Base-by-base conservation (phyloP, 1,140 invertebrate species). In the Ceratina australensis region DNA sequence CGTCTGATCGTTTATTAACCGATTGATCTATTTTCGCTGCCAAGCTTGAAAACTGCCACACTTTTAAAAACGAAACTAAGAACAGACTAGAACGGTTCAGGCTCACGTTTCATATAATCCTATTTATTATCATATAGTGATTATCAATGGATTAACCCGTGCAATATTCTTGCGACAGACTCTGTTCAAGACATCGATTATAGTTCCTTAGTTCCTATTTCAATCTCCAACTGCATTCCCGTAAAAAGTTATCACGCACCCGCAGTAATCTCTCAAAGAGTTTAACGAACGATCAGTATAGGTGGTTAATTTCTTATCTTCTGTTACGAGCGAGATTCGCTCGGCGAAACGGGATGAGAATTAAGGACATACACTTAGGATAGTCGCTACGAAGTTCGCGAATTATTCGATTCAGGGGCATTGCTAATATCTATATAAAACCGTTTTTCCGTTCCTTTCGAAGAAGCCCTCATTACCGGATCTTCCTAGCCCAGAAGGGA, bases 371-470 rank as follows among this genome's bases (percentile, higher is more conserved):
- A 60, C 12, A 42, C 49, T 56, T 60, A 60, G 54, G 33, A 26
- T 63, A 72, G 22, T 47, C 68, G 75, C 42, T 49, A 33, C 4
- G 7, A 56, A 47, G 52, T 80, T 76, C 26, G 49, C 56, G 59
- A 81, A 56, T 80, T 60, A 61, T 78, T 50, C 22, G 12, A 77
- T 80, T 82, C 50, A 77, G 50, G 52, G 77, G 42, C 72, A 78
- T 75, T 84, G 59, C 47, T 68, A 52, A 69, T 59, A 24, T 67
- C 33, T 42, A 42, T 42, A 68, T 33, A 28, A 49, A n/a, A 68
- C 16, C 12, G 26, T 42, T 68, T 57, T 67, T 64, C 28, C 13
- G 52, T 73, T 65, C 66, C 7, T 22, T 61, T 76, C 42, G 26
- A 59, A 42, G 57, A 76, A 42, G 33, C 33, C 33, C 33, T 42